Conservation (phyloP, 2,113 vertebrate genomes). For the Sialia sialis region DNA sequence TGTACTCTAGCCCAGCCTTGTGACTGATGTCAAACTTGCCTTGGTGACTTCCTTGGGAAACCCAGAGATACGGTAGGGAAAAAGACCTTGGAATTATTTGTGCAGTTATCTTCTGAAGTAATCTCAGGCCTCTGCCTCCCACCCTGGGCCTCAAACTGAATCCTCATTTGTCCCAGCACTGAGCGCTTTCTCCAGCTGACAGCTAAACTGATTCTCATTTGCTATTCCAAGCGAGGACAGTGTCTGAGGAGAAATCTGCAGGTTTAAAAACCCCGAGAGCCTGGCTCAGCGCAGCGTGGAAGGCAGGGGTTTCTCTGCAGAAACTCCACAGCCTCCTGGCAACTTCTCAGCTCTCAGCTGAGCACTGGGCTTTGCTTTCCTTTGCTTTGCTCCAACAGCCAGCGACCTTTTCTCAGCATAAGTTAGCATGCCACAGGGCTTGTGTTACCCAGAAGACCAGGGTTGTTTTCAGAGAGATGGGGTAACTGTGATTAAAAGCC, state of each 20-base stretch:
- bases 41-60: constrained; percentile 1
- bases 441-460: constrained; percentile 7
- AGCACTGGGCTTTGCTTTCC: neutral
- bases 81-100: neutral
- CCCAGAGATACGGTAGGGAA: neutral
- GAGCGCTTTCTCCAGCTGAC: neutral
- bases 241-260: neutral
- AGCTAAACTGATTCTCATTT: neutral
- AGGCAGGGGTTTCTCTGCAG: neutral
- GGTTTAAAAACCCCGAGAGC: neutral
- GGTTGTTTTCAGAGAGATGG: constrained; percentile 3
- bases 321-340: constrained; percentile 1
- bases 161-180: neutral
- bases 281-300: fast-evolving
- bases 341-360: neutral
- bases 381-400: neutral
- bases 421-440: constrained; percentile 45
- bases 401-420: constrained; percentile 9
- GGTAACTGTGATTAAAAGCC: neutral
- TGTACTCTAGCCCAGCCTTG: neutral
- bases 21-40: neutral
- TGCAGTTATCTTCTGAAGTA: neutral
- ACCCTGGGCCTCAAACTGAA: neutral
- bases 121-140: neutral
- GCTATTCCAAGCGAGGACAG: neutral